Percentiles rank a stretch among this genome's conserved stretches.
Conservation (phyloP, 2,888 invertebrate species). For the Scaptomyza polygonia region DNA sequence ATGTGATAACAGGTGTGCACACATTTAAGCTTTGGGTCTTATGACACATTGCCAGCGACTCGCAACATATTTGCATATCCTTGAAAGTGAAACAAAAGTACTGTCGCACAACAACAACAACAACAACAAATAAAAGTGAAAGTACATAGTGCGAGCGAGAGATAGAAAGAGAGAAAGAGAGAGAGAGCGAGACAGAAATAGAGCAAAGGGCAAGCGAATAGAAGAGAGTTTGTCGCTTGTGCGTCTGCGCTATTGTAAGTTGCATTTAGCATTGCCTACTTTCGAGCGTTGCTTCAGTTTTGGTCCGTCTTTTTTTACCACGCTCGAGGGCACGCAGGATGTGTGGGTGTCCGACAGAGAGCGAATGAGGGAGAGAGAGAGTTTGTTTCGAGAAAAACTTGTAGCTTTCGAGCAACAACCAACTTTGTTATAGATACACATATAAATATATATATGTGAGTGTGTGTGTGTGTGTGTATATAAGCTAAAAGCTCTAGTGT, state of each 20-base stretch:
- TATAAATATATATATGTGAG: slow-evolving; percentile 9
- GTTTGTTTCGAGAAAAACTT: slow-evolving; percentile 48
- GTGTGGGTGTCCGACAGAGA: slow-evolving; percentile 15
- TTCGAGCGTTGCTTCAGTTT: slow-evolving; percentile 54
- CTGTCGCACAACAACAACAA: background rate
- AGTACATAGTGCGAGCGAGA: slow-evolving; percentile 30
- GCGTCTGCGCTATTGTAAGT: slow-evolving; percentile 69
- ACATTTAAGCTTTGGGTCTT: slow-evolving; percentile 39
- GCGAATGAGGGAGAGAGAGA: slow-evolving; percentile 24
- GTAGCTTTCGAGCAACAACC: slow-evolving; percentile 58
- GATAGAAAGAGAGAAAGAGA: background rate
- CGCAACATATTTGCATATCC: slow-evolving; percentile 49
- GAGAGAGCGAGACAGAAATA: slow-evolving; percentile 6
- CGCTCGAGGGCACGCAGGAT: slow-evolving; percentile 14
- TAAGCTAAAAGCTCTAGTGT: slow-evolving; percentile 35
- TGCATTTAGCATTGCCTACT: slow-evolving; percentile 71
- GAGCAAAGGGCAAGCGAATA: background rate
- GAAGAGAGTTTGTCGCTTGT: slow-evolving; percentile 36
- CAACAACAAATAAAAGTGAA: slow-evolving; percentile 48
- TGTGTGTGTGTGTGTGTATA: slow-evolving; percentile 16
- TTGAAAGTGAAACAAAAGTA: slow-evolving; percentile 31
- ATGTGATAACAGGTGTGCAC: slow-evolving; percentile 75
- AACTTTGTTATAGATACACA: slow-evolving; percentile 72
- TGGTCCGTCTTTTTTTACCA: slow-evolving; percentile 8
- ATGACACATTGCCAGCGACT: slow-evolving; percentile 45